Conservation (phyloP, 2,797 vertebrate species). For the Labeo calbasu region DNA sequence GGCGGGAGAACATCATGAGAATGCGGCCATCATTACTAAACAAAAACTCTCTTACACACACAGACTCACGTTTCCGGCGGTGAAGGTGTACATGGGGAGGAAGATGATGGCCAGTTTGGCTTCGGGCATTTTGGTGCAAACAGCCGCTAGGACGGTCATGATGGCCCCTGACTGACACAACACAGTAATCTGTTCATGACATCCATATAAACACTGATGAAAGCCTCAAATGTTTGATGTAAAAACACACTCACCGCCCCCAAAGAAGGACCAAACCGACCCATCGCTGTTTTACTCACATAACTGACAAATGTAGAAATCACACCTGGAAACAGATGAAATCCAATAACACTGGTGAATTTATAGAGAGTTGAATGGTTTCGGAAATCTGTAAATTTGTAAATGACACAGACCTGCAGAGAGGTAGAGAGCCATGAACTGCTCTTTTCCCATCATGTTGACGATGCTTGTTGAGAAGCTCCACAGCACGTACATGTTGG, state of each 20-base stretch:
- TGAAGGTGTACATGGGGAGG: slow-evolving; percentile 94
- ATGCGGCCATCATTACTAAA: neutral
- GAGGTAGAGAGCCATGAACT: slow-evolving; percentile 93
- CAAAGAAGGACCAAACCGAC: slow-evolving; percentile 88
- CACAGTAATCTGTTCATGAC: neutral
- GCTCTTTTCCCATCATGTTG: slow-evolving; percentile 89
- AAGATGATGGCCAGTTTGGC: slow-evolving; percentile 93
- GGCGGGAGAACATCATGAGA: slow-evolving; percentile 13
- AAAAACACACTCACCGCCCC: slow-evolving; percentile 85
- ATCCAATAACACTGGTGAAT: neutral
- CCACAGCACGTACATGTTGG: slow-evolving; percentile 97
- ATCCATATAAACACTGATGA: neutral
- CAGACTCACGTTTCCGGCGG: slow-evolving; percentile 85
- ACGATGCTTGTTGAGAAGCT: slow-evolving; percentile 92
- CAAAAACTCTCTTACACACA: neutral
- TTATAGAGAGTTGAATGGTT: neutral
- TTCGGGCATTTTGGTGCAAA: slow-evolving; percentile 92
- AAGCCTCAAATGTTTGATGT: neutral
- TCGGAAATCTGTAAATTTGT: neutral
- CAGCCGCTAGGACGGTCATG: slow-evolving; percentile 91
- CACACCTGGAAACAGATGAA: slow-evolving; percentile 79
- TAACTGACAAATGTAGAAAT: slow-evolving; percentile 90
- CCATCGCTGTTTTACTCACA: slow-evolving; percentile 81
- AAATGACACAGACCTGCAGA: slow-evolving; percentile 84
- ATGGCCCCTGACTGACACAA: slow-evolving; percentile 90